phyloP scores from a whole-genome alignment of 2,113 vertebrate species.

The Scolopax mira region DNA sequence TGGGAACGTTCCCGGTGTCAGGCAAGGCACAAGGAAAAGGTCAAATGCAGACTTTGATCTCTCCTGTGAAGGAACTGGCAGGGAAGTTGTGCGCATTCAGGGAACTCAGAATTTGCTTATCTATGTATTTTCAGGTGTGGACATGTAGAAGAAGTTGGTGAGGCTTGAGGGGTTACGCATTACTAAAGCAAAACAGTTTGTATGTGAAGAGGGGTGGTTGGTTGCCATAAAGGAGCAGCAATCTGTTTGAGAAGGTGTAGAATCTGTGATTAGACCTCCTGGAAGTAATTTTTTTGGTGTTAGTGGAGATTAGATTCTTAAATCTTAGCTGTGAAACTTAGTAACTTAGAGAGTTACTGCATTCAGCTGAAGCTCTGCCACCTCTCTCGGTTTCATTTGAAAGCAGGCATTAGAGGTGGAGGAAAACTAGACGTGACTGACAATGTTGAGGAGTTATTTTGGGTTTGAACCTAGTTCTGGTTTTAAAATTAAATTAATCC shows the following conservation, averaged over 20 bases:
- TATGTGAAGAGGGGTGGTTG: not conserved
- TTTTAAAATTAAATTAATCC: constrained; percentile 21
- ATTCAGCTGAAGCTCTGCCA: not conserved
- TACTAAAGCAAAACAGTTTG: not conserved
- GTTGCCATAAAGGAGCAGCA: not conserved
- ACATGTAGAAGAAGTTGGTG: not conserved
- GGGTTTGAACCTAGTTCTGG: not conserved
- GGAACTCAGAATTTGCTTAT: constrained; percentile 4
- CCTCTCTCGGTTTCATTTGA: not conserved
- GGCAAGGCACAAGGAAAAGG: constrained; percentile 13
- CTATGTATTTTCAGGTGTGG: constrained; percentile 41
- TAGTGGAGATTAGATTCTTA: not conserved
- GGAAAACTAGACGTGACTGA: not conserved
- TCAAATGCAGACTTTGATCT: constrained; percentile 44
- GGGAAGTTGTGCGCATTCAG: not conserved
- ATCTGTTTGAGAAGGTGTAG: not conserved
- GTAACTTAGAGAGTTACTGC: not conserved
- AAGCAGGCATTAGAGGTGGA: not conserved
- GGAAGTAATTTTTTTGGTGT: not conserved
- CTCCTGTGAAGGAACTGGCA: constrained; percentile 35
- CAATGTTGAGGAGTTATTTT: constrained; percentile 1
- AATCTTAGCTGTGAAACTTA: not conserved
- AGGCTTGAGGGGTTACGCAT: not conserved
- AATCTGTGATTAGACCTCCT: not conserved
- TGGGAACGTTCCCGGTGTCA: constrained; percentile 26